Conservation (phyloP, 2,888 invertebrate genomes). For the Heterodera filipjevi region DNA sequence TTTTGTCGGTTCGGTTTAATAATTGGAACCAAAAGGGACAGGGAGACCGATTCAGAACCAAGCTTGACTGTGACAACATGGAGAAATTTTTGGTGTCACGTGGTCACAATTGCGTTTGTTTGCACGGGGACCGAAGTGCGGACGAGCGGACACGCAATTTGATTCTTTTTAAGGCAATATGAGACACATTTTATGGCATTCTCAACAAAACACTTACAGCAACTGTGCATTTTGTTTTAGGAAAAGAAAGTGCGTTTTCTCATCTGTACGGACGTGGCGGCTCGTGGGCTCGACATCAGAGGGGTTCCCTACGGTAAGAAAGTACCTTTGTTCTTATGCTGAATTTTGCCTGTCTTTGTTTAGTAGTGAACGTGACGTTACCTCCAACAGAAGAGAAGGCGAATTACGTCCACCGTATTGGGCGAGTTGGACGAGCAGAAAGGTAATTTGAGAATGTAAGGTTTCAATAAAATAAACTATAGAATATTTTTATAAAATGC, state of each 20-base stretch:
- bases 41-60: constrained; percentile 78
- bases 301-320: constrained; percentile 84
- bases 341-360: background rate
- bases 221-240: too few relatives aligned
- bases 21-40: background rate
- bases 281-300: constrained; percentile 90
- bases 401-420: constrained; percentile 98
- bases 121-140: constrained; percentile 94
- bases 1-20: constrained; percentile 78
- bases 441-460: constrained; percentile 66
- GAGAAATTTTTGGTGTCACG: constrained; percentile 77
- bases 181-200: constrained; percentile 66
- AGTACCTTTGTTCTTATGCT: background rate
- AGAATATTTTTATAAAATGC: constrained; percentile 32
- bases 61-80: constrained; percentile 95
- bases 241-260: constrained; percentile 74
- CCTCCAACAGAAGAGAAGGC: constrained; percentile 89
- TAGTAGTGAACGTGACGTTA: constrained; percentile 96
- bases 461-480: background rate
- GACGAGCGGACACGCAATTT: constrained; percentile 88
- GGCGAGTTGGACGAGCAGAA: constrained; percentile 97
- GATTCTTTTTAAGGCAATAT: constrained; percentile 80
- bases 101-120: constrained; percentile 74
- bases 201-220: too few relatives aligned
- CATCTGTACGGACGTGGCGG: constrained; percentile 98